phyloP scores from a whole-genome alignment of 2,797 vertebrate species.

The Pelochelys cantorii region DNA sequence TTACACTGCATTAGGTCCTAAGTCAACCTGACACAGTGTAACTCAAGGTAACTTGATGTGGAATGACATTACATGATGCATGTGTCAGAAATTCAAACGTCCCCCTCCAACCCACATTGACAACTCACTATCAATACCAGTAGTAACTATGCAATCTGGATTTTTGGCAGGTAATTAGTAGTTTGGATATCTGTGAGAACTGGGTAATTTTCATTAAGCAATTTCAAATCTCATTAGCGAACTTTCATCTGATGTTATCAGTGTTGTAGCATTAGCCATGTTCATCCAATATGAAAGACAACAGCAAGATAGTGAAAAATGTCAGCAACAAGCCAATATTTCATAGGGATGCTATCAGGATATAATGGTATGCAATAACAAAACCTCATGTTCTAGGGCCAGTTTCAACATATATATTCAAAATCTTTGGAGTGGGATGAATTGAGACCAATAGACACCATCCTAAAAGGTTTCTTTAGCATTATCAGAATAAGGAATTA shows the following conservation, averaged over 20 bases:
- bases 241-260: slow-evolving; percentile 58
- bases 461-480: slow-evolving; percentile 6
- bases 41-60: slow-evolving; percentile 17
- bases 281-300: slow-evolving; percentile 62
- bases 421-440: neutral
- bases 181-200: slow-evolving; percentile 42
- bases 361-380: neutral
- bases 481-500: neutral
- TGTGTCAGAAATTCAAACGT: slow-evolving; percentile 43
- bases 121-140: neutral
- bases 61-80: slow-evolving; percentile 21
- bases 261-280: slow-evolving; percentile 48
- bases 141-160: neutral
- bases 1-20: neutral
- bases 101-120: slow-evolving; percentile 25
- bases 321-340: slow-evolving; percentile 41
- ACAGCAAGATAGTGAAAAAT: neutral
- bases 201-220: slow-evolving; percentile 60
- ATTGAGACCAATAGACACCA: neutral
- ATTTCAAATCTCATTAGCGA: slow-evolving; percentile 66
- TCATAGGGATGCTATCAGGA: neutral
- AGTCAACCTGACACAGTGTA: neutral
- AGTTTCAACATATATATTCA: neutral
- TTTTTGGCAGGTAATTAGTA: slow-evolving; percentile 52
- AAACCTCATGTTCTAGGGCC: neutral